Conservation (phyloP, 2,888 invertebrate species). For the Drosophila multiciliata region DNA sequence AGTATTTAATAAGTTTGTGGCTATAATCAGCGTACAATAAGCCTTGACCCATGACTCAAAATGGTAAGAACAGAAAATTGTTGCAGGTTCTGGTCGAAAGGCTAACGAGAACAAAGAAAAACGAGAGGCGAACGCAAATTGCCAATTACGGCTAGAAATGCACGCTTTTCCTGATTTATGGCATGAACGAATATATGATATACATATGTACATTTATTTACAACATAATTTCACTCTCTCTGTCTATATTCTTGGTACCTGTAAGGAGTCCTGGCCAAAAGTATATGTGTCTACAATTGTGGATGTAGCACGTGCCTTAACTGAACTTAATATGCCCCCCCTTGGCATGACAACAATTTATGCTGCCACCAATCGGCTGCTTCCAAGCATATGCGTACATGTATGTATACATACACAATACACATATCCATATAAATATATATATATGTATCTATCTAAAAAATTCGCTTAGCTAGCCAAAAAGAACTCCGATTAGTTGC, state of each 20-base stretch:
- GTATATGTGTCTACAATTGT: slow-evolving; percentile 48
- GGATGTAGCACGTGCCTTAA: slow-evolving; percentile 63
- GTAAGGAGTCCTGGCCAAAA: slow-evolving; percentile 9
- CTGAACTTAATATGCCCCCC: slow-evolving; percentile 68
- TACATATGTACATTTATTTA: slow-evolving; percentile 53
- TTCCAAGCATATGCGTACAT: slow-evolving; percentile 50
- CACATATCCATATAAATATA: not conserved
- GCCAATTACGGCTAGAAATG: slow-evolving; percentile 73
- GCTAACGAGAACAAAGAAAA: slow-evolving; percentile 55
- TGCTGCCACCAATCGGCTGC: slow-evolving; percentile 32
- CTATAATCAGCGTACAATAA: slow-evolving; percentile 26
- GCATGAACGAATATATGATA: slow-evolving; percentile 61
- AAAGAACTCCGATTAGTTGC: slow-evolving; percentile 7
- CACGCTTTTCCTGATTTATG: slow-evolving; percentile 75
- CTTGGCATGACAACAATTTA: slow-evolving; percentile 72
- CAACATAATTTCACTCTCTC: slow-evolving; percentile 8
- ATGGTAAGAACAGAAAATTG: not conserved
- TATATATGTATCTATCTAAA: slow-evolving; percentile 22
- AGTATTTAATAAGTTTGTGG: slow-evolving; percentile 36
- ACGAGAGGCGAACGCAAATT: slow-evolving; percentile 67
- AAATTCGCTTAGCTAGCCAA: slow-evolving; percentile 55
- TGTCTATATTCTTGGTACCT: slow-evolving; percentile 13
- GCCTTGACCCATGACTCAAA: slow-evolving; percentile 10
- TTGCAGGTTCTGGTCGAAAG: slow-evolving; percentile 19
- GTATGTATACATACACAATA: not conserved